These are phyloP conservation scores for Carcharodon carcharias DNA, from an alignment of 2,797 vertebrate species.

Conservation along the genomic window DNA sequence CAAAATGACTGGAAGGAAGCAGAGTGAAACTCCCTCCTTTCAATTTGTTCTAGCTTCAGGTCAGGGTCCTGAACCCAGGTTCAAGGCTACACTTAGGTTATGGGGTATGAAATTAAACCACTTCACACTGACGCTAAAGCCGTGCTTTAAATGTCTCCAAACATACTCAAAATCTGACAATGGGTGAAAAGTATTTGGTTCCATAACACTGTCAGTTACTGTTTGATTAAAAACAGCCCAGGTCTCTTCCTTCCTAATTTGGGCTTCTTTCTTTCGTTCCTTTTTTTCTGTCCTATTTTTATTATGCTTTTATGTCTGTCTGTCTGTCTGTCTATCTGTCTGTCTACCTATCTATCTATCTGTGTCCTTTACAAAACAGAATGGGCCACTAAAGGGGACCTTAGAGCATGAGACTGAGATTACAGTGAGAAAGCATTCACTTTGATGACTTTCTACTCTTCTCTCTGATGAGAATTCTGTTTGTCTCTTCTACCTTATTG, in stretches of 20 bases:
- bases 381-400: too few relatives aligned
- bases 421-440: too few relatives aligned
- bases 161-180: background rate
- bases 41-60: background rate
- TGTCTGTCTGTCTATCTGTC: background rate
- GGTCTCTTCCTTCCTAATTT: background rate
- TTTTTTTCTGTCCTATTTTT: background rate
- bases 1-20: background rate
- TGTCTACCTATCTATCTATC: background rate
- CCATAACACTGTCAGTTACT: background rate
- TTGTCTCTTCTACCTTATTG: too few relatives aligned
- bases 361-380: too few relatives aligned
- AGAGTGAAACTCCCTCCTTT: background rate
- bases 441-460: too few relatives aligned
- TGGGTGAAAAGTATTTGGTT: background rate
- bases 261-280: background rate
- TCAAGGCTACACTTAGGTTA: background rate
- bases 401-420: too few relatives aligned
- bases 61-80: background rate
- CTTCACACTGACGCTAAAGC: background rate
- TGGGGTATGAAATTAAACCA: background rate
- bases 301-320: background rate
- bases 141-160: background rate
- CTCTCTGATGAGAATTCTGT: too few relatives aligned
- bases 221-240: background rate